These are phyloP conservation scores for Zosterops borbonicus DNA, from an alignment of 2,113 vertebrate genomes.

Conservation along the genomic window DNA sequence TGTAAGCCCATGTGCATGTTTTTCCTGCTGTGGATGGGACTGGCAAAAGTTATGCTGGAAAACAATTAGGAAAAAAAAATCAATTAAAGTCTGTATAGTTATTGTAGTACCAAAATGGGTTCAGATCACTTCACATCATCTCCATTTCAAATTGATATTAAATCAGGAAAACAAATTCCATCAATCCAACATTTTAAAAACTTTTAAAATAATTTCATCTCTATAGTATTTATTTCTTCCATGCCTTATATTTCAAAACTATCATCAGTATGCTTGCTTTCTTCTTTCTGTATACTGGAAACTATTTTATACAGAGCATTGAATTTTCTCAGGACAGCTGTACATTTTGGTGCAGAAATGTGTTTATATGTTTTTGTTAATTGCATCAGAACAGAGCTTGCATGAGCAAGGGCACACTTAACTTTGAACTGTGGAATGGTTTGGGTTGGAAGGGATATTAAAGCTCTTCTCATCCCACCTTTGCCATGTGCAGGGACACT, in stretches of 20 bases:
- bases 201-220: not conserved
- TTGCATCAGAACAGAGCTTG: not conserved
- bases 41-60: not conserved
- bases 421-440: not conserved
- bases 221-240: not conserved
- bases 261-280: not conserved
- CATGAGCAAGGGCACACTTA: not conserved
- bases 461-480: not conserved
- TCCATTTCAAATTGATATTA: not conserved
- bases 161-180: not conserved
- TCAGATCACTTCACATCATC: not conserved
- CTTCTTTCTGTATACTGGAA: not conserved
- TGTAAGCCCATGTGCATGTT: not conserved
- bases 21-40: not conserved
- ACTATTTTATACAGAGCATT: rapidly evolving
- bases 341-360: not conserved
- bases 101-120: not conserved
- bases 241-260: not conserved
- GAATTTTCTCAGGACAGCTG: not conserved
- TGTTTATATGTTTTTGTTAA: not conserved
- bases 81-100: not conserved
- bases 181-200: not conserved
- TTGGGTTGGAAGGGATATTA: not conserved
- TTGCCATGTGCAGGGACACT: not conserved
- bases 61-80: not conserved